Percentiles rank a stretch among this genome's conserved stretches.
These are phyloP conservation scores for Lordiphosa fenestrarum DNA, from an alignment of 2,888 invertebrate genomes.

Conservation along the genomic window DNA sequence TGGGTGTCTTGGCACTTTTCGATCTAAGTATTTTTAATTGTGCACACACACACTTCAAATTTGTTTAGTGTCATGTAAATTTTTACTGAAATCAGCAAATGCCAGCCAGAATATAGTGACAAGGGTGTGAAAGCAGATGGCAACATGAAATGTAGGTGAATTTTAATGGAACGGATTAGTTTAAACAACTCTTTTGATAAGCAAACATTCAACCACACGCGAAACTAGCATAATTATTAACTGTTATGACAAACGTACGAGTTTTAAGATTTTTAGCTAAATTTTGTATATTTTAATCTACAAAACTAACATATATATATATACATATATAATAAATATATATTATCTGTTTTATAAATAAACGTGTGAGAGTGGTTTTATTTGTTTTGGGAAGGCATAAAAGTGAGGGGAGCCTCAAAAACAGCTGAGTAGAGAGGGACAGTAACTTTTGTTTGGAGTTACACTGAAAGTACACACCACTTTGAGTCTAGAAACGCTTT, in stretches of 20 bases:
- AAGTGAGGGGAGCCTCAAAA: no score
- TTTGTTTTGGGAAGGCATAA: neutral
- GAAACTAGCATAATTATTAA: constrained; percentile 63
- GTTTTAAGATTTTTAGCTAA: constrained; percentile 72
- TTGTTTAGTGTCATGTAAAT: constrained; percentile 31
- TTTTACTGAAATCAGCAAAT: constrained; percentile 59
- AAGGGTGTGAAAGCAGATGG: constrained; percentile 19
- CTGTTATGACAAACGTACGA: constrained; percentile 62
- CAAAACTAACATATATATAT: constrained; percentile 31
- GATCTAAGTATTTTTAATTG: constrained; percentile 16
- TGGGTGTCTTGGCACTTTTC: constrained; percentile 2
- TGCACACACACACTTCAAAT: neutral
- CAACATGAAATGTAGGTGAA: constrained; percentile 39
- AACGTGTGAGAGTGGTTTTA: constrained; percentile 14
- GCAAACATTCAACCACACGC: constrained; percentile 11
- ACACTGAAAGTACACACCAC: no score
- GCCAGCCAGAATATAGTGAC: constrained; percentile 54
- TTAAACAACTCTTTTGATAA: constrained; percentile 25
- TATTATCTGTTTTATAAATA: constrained; percentile 73
- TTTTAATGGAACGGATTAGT: constrained; percentile 38
- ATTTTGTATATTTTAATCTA: constrained; percentile 74
- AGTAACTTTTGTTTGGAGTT: no score
- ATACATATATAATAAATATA: constrained; percentile 47
- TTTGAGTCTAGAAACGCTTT: no score
- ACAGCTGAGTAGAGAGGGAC: no score